phyloP scores from a whole-genome alignment of 2,113 vertebrate genomes.

The Anolis carolinensis region DNA sequence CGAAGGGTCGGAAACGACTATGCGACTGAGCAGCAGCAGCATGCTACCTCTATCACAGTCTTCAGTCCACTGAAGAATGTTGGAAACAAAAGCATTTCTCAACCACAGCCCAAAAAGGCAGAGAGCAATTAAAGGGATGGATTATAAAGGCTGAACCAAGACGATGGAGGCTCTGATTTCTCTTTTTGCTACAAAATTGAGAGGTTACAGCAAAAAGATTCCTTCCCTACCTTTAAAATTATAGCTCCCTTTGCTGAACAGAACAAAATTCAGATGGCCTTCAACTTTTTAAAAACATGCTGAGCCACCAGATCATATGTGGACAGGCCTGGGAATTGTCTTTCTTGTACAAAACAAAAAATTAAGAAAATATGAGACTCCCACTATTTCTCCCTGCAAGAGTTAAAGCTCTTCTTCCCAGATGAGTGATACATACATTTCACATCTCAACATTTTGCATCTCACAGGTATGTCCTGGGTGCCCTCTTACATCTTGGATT shows the following conservation, averaged over 20 bases:
- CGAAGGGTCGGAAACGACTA: too few relatives aligned
- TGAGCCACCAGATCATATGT: too few relatives aligned
- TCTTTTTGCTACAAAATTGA: too few relatives aligned
- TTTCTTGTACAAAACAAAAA: fast-evolving
- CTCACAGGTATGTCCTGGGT: not conserved
- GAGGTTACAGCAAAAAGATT: not conserved
- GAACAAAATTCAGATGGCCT: not conserved
- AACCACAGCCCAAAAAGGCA: too few relatives aligned
- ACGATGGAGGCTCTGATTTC: too few relatives aligned
- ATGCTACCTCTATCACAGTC: too few relatives aligned
- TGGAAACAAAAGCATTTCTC: too few relatives aligned
- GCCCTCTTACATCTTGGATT: not conserved
- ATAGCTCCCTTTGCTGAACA: not conserved
- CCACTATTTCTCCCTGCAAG: fast-evolving
- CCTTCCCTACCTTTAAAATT: not conserved
- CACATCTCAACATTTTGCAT: not conserved
- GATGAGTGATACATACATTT: not conserved
- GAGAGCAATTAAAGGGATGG: too few relatives aligned
- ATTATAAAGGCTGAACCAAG: not conserved
- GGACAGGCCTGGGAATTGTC: not conserved
- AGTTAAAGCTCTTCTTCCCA: fast-evolving
- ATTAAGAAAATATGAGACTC: too few relatives aligned
- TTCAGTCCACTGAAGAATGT: too few relatives aligned
- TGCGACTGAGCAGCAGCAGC: too few relatives aligned
- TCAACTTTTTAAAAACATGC: not conserved